Percentiles rank a stretch among this genome's conserved stretches.
phyloP scores from a whole-genome alignment of 1,140 invertebrate genomes.

The Musca vetustissima region DNA sequence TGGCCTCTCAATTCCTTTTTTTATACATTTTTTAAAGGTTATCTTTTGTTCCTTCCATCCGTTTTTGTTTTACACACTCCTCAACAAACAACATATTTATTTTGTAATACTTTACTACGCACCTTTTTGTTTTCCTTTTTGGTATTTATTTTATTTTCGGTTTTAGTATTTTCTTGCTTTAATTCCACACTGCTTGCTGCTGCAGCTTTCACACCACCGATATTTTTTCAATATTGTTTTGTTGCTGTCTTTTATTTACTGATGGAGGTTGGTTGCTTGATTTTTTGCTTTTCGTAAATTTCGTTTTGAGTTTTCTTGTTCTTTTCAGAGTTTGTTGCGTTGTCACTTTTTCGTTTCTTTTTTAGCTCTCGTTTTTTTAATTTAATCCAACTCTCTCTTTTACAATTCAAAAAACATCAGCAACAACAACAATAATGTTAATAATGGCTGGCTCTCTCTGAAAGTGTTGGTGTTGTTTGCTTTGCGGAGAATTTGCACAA shows the following conservation, averaged over 20 bases:
- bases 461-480: background rate
- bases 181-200: too few relatives aligned
- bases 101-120: constrained; percentile 18
- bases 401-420: background rate
- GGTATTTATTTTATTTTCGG: constrained; percentile 4
- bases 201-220: too few relatives aligned
- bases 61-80: too few relatives aligned
- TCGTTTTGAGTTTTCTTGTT: constrained; percentile 13
- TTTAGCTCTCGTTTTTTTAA: background rate
- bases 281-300: too few relatives aligned
- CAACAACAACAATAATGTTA: too few relatives aligned
- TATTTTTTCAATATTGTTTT: background rate
- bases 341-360: constrained; percentile 21
- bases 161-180: background rate
- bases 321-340: constrained; percentile 15
- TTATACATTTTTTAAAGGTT: too few relatives aligned
- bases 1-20: constrained; percentile 10
- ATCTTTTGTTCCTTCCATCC: background rate
- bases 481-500: constrained; percentile 15
- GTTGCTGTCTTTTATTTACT: constrained; percentile 11
- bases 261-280: too few relatives aligned
- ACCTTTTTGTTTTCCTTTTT: constrained; percentile 23
- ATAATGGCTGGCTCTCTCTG: background rate
- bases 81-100: background rate
- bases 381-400: background rate